phyloP scores from a whole-genome alignment of 2,888 invertebrate genomes.

The Beris morrisii region DNA sequence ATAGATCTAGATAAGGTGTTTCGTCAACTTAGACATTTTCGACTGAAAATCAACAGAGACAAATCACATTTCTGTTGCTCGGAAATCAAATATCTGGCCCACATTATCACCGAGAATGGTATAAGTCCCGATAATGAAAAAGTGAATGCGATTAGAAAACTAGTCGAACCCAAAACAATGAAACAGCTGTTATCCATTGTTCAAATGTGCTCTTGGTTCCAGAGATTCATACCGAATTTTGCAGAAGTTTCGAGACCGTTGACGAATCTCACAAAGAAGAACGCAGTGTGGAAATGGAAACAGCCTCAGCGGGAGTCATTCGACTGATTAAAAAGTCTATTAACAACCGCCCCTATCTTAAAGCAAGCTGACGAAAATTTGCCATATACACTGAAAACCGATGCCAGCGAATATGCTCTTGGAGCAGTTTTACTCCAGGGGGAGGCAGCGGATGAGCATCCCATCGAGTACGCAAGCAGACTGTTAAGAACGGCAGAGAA shows the following conservation, averaged over 20 bases:
- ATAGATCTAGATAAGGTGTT: conserved; percentile 38
- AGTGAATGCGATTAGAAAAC: conserved; percentile 37
- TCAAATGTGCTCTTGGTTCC: conserved; percentile 33
- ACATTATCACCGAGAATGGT: conserved; percentile 39
- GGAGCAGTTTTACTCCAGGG: too few relatives aligned
- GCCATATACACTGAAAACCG: conserved; percentile 42
- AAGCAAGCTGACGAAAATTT: conserved; percentile 40
- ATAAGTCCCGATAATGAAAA: conserved; percentile 40
- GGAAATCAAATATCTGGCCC: conserved; percentile 33
- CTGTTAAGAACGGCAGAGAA: conserved; percentile 42
- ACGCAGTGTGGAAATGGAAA: conserved; percentile 44
- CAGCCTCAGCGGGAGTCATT: conserved; percentile 41
- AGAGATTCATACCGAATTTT: conserved; percentile 36
- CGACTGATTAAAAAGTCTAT: conserved; percentile 34
- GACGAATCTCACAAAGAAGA: conserved; percentile 44
- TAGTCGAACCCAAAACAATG: conserved; percentile 37
- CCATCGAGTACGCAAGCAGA: conserved; percentile 45
- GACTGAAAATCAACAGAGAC: conserved; percentile 31
- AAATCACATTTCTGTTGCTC: conserved; percentile 31
- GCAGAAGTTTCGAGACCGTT: conserved; percentile 43
- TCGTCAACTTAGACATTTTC: conserved; percentile 40
- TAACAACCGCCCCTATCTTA: conserved; percentile 42
- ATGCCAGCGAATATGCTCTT: conserved; percentile 40
- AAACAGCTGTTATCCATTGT: conserved; percentile 35
- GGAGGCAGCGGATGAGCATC: too few relatives aligned